A percentile compares a stretch with the other conserved stretches of the same genome.
These are phyloP conservation scores for Lysandra bellargus DNA, from an alignment of 2,888 invertebrate species.

Conservation along the genomic window DNA sequence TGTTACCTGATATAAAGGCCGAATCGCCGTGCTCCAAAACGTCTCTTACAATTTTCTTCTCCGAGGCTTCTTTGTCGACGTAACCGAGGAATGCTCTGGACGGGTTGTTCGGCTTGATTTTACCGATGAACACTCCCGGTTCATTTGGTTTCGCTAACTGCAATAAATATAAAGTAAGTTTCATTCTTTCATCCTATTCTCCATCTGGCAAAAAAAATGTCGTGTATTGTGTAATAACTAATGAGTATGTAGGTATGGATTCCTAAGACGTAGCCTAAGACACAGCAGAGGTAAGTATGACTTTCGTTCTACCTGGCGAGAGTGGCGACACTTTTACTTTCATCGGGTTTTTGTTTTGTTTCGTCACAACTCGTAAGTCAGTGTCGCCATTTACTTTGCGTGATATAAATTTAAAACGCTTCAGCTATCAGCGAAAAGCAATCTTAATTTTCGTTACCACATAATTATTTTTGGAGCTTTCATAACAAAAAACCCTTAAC, in stretches of 20 bases:
- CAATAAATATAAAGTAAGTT: background rate
- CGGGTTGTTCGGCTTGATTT: slow-evolving; percentile 95
- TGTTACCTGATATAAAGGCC: slow-evolving; percentile 93
- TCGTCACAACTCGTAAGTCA: background rate
- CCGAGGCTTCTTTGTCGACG: slow-evolving; percentile 94
- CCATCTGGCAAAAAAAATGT: too few relatives aligned
- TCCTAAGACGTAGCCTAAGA: background rate
- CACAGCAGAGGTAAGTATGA: background rate
- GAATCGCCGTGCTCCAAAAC: slow-evolving; percentile 95
- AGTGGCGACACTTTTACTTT: background rate
- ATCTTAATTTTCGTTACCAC: too few relatives aligned
- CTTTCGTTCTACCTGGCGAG: background rate
- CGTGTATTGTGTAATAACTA: too few relatives aligned
- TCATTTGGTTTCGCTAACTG: slow-evolving; percentile 86
- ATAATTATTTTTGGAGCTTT: too few relatives aligned
- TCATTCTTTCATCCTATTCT: background rate
- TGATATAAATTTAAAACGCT: too few relatives aligned
- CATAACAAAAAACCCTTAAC: background rate
- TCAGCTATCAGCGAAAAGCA: too few relatives aligned
- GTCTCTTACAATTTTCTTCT: slow-evolving; percentile 94
- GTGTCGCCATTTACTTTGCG: background rate
- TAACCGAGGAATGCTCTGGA: slow-evolving; percentile 97
- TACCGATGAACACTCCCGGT: slow-evolving; percentile 98
- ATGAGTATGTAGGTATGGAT: too few relatives aligned
- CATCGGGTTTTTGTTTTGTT: background rate